Conservation (phyloP, 2,888 invertebrate species). For the Tridacna gigas region DNA sequence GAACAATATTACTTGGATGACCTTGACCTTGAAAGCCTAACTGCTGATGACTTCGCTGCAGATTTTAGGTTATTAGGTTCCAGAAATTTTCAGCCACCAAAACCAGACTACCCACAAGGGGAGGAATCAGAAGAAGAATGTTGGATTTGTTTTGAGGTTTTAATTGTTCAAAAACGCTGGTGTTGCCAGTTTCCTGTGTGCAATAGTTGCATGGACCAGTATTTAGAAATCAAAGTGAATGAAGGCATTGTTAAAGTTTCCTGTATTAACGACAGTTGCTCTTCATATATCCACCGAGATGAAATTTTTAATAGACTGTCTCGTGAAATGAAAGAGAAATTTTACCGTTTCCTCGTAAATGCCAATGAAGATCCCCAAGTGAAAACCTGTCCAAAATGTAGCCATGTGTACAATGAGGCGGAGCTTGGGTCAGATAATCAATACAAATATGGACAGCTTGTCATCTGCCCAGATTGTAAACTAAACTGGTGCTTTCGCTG, state of each 20-base stretch:
- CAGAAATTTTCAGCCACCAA: not conserved
- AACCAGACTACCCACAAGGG: constrained; percentile 62
- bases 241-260: constrained; percentile 81
- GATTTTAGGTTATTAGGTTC: constrained; percentile 3
- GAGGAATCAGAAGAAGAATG: constrained; percentile 72
- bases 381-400: constrained; percentile 85
- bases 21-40: constrained; percentile 17
- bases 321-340: constrained; percentile 79
- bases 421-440: constrained; percentile 31
- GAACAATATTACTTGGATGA: constrained; percentile 24
- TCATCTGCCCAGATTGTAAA: constrained; percentile 82
- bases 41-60: constrained; percentile 3
- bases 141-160: constrained; percentile 78
- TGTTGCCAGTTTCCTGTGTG: constrained; percentile 84
- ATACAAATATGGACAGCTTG: constrained; percentile 67
- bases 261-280: constrained; percentile 81
- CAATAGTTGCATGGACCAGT: constrained; percentile 80
- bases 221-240: constrained; percentile 78
- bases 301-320: constrained; percentile 82
- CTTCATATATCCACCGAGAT: constrained; percentile 80
- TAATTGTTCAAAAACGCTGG: constrained; percentile 73
- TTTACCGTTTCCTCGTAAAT: constrained; percentile 81
- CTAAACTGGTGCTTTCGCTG: constrained; percentile 85
- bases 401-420: constrained; percentile 62
- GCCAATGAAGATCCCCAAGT: constrained; percentile 82